phyloP scores from a whole-genome alignment of 2,113 vertebrate genomes.

The Vombatus ursinus region DNA sequence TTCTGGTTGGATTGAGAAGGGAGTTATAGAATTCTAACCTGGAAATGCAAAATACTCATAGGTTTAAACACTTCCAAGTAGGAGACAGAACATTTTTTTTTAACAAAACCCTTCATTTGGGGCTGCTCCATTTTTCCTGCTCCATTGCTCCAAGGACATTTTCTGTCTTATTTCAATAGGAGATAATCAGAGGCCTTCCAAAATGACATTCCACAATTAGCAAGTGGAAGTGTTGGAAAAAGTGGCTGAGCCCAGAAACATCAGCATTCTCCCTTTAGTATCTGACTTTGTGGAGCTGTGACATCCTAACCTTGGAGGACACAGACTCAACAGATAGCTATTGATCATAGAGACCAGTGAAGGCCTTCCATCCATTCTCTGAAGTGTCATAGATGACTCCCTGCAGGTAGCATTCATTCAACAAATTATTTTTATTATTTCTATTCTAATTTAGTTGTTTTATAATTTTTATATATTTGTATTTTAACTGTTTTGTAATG shows the following conservation, averaged over 20 bases:
- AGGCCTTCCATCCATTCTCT: background rate
- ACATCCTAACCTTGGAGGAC: background rate
- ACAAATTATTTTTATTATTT: background rate
- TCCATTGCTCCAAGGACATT: background rate
- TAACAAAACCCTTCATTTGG: background rate
- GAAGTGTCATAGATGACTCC: background rate
- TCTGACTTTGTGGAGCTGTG: background rate
- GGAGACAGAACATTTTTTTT: background rate
- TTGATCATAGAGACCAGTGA: background rate
- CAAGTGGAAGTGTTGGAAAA: constrained; percentile 7
- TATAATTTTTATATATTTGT: background rate
- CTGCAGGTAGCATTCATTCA: background rate
- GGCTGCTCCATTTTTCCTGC: background rate
- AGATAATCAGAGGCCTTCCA: background rate
- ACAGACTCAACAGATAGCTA: background rate
- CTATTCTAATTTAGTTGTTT: background rate
- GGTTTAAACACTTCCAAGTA: background rate
- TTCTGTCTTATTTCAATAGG: background rate
- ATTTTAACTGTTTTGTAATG: background rate
- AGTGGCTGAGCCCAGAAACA: background rate
- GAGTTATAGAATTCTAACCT: constrained; percentile 1
- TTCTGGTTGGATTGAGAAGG: background rate
- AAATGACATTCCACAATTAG: constrained; percentile 3
- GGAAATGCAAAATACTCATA: background rate
- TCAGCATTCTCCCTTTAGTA: background rate